A percentile compares a stretch with the other conserved stretches of the same genome.
phyloP scores from a whole-genome alignment of 2,888 invertebrate genomes.

The Hyposoter dolosus region DNA sequence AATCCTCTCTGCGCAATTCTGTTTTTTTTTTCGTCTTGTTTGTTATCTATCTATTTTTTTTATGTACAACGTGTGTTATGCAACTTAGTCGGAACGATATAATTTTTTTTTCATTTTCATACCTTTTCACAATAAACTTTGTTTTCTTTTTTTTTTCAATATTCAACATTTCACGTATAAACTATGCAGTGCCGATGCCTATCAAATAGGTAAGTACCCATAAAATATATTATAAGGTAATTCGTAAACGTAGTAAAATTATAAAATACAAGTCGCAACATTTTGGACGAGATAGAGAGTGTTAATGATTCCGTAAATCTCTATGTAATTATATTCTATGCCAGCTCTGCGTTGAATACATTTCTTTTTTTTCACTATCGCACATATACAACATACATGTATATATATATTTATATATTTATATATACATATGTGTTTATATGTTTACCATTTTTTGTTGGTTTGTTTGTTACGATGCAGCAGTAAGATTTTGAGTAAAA shows the following conservation, averaged over 20 bases:
- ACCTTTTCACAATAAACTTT: slow-evolving; percentile 70
- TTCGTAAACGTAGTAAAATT: slow-evolving; percentile 82
- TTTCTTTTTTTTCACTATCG: slow-evolving; percentile 58
- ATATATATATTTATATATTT: background rate
- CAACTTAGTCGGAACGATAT: slow-evolving; percentile 75
- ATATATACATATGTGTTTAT: slow-evolving; percentile 16
- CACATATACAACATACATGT: slow-evolving; percentile 5
- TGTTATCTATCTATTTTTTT: slow-evolving; percentile 69
- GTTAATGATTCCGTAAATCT: slow-evolving; percentile 67
- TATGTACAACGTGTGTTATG: slow-evolving; percentile 77
- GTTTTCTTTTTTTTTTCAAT: slow-evolving; percentile 53
- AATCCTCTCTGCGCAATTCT: slow-evolving; percentile 65
- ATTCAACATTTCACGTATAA: slow-evolving; percentile 78
- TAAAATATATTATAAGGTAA: slow-evolving; percentile 81
- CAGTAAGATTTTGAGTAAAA: slow-evolving; percentile 72
- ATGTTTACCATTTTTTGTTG: slow-evolving; percentile 20
- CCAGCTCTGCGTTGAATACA: slow-evolving; percentile 76
- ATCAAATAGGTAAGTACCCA: slow-evolving; percentile 80
- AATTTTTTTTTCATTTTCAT: slow-evolving; percentile 57
- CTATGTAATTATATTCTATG: slow-evolving; percentile 67
- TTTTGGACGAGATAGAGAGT: slow-evolving; percentile 75
- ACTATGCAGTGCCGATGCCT: slow-evolving; percentile 82
- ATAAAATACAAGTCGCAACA: slow-evolving; percentile 81
- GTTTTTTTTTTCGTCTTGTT: slow-evolving; percentile 54
- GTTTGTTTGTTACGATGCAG: slow-evolving; percentile 74